These are phyloP conservation scores for Pseudochromis fuscus DNA, from an alignment of 2,797 vertebrate genomes.

Conservation along the genomic window DNA sequence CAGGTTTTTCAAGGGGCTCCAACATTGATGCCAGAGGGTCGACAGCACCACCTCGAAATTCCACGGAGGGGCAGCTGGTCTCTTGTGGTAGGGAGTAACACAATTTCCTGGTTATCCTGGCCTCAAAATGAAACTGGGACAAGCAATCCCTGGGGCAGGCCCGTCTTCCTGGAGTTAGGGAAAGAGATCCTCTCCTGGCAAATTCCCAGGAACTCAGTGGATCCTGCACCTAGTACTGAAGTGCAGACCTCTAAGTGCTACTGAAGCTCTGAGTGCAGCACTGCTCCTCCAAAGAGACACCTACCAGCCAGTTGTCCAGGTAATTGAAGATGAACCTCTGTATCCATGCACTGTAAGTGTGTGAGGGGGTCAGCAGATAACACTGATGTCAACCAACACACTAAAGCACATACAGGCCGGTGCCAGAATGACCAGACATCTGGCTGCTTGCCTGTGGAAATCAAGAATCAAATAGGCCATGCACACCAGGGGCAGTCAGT, in stretches of 20 bases:
- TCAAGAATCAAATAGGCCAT: neutral
- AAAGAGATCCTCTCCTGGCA: neutral
- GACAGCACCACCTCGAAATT: neutral
- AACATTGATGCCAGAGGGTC: neutral
- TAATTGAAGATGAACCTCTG: neutral
- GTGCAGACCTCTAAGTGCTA: neutral
- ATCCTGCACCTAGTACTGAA: neutral
- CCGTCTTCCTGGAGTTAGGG: constrained; percentile 5
- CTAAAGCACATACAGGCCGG: neutral
- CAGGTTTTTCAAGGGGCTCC: neutral
- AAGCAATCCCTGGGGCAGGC: constrained; percentile 18
- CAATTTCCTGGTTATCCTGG: constrained; percentile 6
- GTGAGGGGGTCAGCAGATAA: neutral
- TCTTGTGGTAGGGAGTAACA: constrained; percentile 3
- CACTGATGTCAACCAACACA: neutral
- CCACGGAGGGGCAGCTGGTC: constrained; percentile 18
- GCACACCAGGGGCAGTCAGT: too few relatives aligned
- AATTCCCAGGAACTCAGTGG: neutral
- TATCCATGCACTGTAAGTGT: too few relatives aligned
- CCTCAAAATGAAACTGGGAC: constrained; percentile 28
- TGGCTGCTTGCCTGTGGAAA: neutral
- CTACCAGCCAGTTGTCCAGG: constrained; percentile 3
- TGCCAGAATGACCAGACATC: neutral
- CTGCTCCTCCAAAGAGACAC: neutral
- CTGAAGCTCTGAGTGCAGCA: neutral